Evolutionary conservation across 2,797 vertebrate genomes (phyloP), one percentile per base, ranked within the genome.

Genomic region (Leucoraja ocellata): DNA sequence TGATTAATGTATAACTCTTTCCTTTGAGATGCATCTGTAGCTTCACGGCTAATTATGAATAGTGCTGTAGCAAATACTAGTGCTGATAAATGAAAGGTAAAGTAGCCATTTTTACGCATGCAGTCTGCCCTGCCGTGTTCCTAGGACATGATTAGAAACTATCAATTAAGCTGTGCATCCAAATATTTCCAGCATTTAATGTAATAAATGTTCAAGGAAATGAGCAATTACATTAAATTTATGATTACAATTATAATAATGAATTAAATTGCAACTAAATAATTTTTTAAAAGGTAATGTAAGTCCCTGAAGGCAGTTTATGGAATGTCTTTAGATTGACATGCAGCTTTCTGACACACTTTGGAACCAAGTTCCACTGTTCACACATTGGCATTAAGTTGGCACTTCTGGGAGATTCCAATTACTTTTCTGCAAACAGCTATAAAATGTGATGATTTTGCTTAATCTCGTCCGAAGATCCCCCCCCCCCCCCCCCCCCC

Each of bases 111-210:
- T 95, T 81, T 93, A 93, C 39, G 84, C 84, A 84, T 86, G 80
- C 28, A 95, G 78, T 94, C 91, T 94, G 86, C 93, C 25, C 61
- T 91, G 61, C 46, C 71, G 71, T 94, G 95, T 95, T 96, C 95
- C 94, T 95, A 94, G 94, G 94, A 95, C 95, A 96, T 96, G 93
- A 94, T 95, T 95, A 94, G 93, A 94, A 95, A 95, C 95, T 95
- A 94, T 95, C 95, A 94, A 95, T 94, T 95, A 96, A 95, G 95
- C 73, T 94, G 94, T 94, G 94, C 94, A 95, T 94, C 93, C 94
- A 95, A 95, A 95, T 97, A 96, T 97, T 97, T 96, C 97, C 97
- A 94, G 95, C 96, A 95, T 96, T 95, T 97, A 97, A 96, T 95
- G 94, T 95, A 95, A 96, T 94, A 94, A 93, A 96, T 96, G 93